Evolutionary conservation across 2,888 invertebrate species (phyloP).

Genomic region (Latheticus oryzae): DNA sequence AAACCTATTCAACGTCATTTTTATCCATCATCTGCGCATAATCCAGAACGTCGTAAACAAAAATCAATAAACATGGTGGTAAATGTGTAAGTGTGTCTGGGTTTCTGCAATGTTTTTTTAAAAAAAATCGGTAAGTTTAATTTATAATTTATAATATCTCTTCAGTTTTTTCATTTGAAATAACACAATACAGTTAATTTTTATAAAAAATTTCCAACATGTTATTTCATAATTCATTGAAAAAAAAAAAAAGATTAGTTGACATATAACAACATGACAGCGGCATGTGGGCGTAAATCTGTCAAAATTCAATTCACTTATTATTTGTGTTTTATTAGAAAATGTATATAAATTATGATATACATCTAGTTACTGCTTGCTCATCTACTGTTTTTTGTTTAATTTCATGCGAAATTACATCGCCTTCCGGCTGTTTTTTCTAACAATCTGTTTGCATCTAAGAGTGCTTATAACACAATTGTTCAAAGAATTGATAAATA

Average conservation of each 20-base stretch:
- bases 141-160: too few relatives aligned
- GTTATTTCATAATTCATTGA: slow-evolving; percentile 52
- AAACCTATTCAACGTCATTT: slow-evolving; percentile 17
- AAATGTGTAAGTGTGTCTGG: slow-evolving; percentile 57
- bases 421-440: slow-evolving; percentile 22
- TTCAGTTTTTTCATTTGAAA: too few relatives aligned
- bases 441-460: slow-evolving; percentile 28
- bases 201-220: slow-evolving; percentile 29
- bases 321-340: too few relatives aligned
- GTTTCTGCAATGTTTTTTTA: slow-evolving; percentile 56
- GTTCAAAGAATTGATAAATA: too few relatives aligned
- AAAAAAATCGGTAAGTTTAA: slow-evolving; percentile 58
- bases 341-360: too few relatives aligned
- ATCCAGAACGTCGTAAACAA: slow-evolving; percentile 50
- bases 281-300: slow-evolving; percentile 64
- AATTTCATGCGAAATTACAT: slow-evolving; percentile 9
- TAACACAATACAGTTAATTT: slow-evolving; percentile 22
- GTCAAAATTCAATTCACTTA: slow-evolving; percentile 54
- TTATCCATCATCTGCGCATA: slow-evolving; percentile 30
- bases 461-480: too few relatives aligned
- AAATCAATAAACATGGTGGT: slow-evolving; percentile 65
- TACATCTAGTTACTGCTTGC: too few relatives aligned
- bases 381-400: slow-evolving; percentile 14
- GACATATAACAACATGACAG: slow-evolving; percentile 58
- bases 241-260: slow-evolving; percentile 51